Evolutionary conservation across 2,113 vertebrate species (phyloP).

Genomic region (Cyprinodon tularosa): DNA sequence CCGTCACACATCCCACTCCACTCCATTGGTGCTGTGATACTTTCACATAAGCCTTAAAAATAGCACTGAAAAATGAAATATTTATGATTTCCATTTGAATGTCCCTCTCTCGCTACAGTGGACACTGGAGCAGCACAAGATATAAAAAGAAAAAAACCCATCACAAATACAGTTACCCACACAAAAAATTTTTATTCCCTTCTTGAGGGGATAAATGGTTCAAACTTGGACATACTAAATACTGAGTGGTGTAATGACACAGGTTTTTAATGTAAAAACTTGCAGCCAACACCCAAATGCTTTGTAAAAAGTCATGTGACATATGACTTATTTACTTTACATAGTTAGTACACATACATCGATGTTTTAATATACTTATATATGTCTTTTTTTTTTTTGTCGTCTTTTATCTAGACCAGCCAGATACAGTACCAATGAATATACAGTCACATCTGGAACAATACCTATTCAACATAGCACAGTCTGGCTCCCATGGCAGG

Average conservation of each 20-base stretch:
- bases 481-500: constrained; percentile 63
- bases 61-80: constrained; percentile 64
- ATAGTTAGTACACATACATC: constrained; percentile 90
- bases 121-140: constrained; percentile 40
- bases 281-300: constrained; percentile 82
- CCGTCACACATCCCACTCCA: constrained; percentile 32
- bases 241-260: constrained; percentile 76
- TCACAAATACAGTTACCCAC: constrained; percentile 72
- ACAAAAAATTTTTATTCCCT: constrained; percentile 80
- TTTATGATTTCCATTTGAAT: constrained; percentile 49
- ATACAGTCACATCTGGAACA: constrained; percentile 77
- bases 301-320: constrained; percentile 85
- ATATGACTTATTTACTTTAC: constrained; percentile 84
- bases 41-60: constrained; percentile 65
- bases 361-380: constrained; percentile 86
- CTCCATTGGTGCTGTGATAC: constrained; percentile 28
- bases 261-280: constrained; percentile 92
- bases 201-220: constrained; percentile 75
- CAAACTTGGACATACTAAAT: constrained; percentile 81
- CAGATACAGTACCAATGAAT: constrained; percentile 90
- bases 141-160: constrained; percentile 36
- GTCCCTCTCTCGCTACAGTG: constrained; percentile 21
- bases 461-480: constrained; percentile 73
- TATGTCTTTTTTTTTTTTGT: constrained; percentile 78
- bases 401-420: constrained; percentile 92